phyloP scores from a whole-genome alignment of 1,140 invertebrate genomes.

The Zaprionus taronus region DNA sequence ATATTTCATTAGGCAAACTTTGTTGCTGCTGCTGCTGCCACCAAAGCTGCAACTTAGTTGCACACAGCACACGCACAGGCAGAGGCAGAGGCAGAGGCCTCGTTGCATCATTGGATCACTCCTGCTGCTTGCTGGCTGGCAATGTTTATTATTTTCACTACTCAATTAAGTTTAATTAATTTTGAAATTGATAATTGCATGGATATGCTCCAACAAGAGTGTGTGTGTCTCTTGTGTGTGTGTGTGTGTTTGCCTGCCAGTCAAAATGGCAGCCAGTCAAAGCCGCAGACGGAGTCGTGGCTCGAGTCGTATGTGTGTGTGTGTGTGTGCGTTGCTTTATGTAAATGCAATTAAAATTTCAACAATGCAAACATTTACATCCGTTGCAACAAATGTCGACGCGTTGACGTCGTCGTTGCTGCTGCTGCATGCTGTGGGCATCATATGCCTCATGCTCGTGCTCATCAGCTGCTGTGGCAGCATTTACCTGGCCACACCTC shows the following conservation, averaged over 20 bases:
- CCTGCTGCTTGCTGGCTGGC: constrained; percentile 13
- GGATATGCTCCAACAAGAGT: constrained; percentile 26
- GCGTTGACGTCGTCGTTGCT: constrained; percentile 16
- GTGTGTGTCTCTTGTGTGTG: too few species aligned
- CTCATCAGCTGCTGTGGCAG: constrained; percentile 29
- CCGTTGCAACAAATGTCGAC: constrained; percentile 80
- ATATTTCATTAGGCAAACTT: constrained; percentile 80
- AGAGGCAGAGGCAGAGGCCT: constrained; percentile 1
- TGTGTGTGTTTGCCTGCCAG: constrained; percentile 51
- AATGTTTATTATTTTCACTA: constrained; percentile 82
- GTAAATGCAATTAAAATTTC: constrained; percentile 84
- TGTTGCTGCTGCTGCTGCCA: constrained; percentile 48
- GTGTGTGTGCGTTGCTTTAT: constrained; percentile 68
- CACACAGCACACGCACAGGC: neutral
- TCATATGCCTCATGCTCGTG: constrained; percentile 34
- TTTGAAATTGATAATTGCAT: constrained; percentile 80
- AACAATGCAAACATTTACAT: constrained; percentile 84
- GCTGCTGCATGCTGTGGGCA: constrained; percentile 52
- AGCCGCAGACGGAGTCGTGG: constrained; percentile 5
- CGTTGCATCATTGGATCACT: neutral
- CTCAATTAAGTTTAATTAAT: constrained; percentile 83
- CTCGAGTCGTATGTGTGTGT: neutral
- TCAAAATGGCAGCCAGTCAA: constrained; percentile 56
- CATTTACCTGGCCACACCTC: constrained; percentile 68
- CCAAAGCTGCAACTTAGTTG: constrained; percentile 57